phyloP scores from a whole-genome alignment of 2,888 invertebrate species.

The Acheta domesticus region DNA sequence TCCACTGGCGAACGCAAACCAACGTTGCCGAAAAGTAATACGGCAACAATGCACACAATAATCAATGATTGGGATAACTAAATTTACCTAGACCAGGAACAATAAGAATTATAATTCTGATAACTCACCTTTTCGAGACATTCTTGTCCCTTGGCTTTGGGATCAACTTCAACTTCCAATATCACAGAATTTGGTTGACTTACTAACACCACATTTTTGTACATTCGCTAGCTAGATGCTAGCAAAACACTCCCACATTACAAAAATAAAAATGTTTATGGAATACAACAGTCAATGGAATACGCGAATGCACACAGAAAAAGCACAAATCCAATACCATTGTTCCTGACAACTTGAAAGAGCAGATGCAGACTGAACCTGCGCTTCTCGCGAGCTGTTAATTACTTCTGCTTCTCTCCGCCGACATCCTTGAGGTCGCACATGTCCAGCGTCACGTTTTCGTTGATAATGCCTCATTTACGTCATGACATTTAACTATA shows the following conservation, averaged over 20 bases:
- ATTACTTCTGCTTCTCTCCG: slow-evolving; percentile 3
- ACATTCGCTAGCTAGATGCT: slow-evolving; percentile 29
- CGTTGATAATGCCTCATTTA: too few relatives aligned
- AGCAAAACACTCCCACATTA: slow-evolving; percentile 30
- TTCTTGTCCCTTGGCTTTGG: slow-evolving; percentile 83
- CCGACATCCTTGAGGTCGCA: not conserved
- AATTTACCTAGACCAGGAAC: too few relatives aligned
- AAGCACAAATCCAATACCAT: slow-evolving; percentile 33
- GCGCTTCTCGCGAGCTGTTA: not conserved
- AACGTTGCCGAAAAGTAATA: too few relatives aligned
- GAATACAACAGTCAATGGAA: slow-evolving; percentile 23
- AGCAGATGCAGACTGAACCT: slow-evolving; percentile 8
- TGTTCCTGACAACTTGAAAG: slow-evolving; percentile 30
- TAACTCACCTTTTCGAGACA: slow-evolving; percentile 77
- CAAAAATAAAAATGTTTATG: slow-evolving; percentile 29
- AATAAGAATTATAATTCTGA: not conserved
- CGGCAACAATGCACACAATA: too few relatives aligned
- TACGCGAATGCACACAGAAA: slow-evolving; percentile 21
- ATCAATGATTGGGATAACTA: too few relatives aligned
- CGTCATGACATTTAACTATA: too few relatives aligned
- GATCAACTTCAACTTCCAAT: slow-evolving; percentile 80
- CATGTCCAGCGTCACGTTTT: not conserved
- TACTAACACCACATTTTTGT: slow-evolving; percentile 73
- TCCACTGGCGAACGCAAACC: too few relatives aligned
- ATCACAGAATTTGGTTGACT: slow-evolving; percentile 80